A percentile compares a stretch with the other conserved stretches of the same genome.
phyloP scores from a whole-genome alignment of 1,140 invertebrate species.

The Portunus trituberculatus region DNA sequence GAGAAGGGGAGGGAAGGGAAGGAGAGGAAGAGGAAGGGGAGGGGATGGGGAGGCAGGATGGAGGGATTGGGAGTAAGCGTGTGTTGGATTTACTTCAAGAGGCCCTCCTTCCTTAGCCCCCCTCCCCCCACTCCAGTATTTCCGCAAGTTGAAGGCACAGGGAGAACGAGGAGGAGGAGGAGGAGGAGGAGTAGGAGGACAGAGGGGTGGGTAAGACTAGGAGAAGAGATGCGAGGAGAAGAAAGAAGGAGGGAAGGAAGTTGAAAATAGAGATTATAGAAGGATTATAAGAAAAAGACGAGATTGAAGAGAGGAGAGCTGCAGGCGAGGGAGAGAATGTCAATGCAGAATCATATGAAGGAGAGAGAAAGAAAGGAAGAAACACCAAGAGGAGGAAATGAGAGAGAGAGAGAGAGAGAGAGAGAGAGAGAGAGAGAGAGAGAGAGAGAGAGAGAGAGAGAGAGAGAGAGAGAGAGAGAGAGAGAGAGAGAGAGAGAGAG shows the following conservation, averaged over 20 bases:
- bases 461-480: background rate
- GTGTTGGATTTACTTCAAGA: too few species aligned
- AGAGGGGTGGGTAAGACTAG: background rate
- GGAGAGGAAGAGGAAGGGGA: background rate
- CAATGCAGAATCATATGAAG: background rate
- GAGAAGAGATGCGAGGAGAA: background rate
- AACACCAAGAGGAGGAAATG: background rate
- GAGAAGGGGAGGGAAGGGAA: background rate
- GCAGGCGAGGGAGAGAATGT: too few species aligned
- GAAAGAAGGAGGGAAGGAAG: background rate
- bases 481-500: background rate
- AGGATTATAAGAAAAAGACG: background rate
- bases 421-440: background rate
- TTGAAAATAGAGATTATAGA: background rate
- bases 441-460: background rate
- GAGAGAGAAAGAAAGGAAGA: background rate
- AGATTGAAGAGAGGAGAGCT: background rate
- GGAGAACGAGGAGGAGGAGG: background rate
- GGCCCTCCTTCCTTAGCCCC: too few species aligned
- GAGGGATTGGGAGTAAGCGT: too few species aligned
- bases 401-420: background rate
- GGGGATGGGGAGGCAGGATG: background rate
- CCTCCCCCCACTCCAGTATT: too few species aligned
- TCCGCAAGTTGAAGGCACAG: background rate
- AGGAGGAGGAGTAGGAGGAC: background rate